A percentile compares a stretch with the other conserved stretches of the same genome.
phyloP scores from a whole-genome alignment of 2,888 invertebrate genomes.

The Acleris emargana region DNA sequence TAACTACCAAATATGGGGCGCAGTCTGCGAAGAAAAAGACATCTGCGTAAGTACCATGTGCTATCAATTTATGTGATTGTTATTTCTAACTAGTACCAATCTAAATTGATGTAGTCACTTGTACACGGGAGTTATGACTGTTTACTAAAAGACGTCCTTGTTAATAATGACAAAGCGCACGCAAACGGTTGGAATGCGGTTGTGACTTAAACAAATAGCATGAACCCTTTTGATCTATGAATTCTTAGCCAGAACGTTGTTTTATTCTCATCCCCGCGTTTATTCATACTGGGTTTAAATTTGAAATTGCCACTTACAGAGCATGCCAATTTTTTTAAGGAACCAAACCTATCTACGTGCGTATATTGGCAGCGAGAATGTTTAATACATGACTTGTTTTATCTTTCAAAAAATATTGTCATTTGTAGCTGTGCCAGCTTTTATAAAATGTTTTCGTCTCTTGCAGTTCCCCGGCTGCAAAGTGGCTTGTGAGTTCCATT shows the following conservation, averaged over 20 bases:
- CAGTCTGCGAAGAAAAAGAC: constrained; percentile 87
- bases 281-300: too few species aligned
- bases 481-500: constrained; percentile 88
- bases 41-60: constrained; percentile 86
- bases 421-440: background rate
- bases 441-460: constrained; percentile 46
- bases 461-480: constrained; percentile 89
- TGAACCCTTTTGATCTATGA: constrained; percentile 26
- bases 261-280: too few species aligned
- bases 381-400: constrained; percentile 22
- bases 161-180: constrained; percentile 28
- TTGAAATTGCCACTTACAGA: too few species aligned
- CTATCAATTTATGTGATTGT: constrained; percentile 8
- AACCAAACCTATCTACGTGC: too few species aligned
- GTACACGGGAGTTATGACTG: too few species aligned
- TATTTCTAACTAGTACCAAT: constrained; percentile 3
- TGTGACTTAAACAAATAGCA: constrained; percentile 29
- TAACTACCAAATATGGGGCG: constrained; percentile 89
- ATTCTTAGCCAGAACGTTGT: too few species aligned
- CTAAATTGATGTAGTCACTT: too few species aligned
- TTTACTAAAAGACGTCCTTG: constrained; percentile 16
- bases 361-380: background rate
- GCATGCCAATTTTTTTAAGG: too few species aligned
- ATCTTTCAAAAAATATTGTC: constrained; percentile 12
- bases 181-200: constrained; percentile 16